These are phyloP conservation scores for Porites cylindrica DNA, from an alignment of 92 coral and sea anemone genomes.

Conservation along the genomic window DNA sequence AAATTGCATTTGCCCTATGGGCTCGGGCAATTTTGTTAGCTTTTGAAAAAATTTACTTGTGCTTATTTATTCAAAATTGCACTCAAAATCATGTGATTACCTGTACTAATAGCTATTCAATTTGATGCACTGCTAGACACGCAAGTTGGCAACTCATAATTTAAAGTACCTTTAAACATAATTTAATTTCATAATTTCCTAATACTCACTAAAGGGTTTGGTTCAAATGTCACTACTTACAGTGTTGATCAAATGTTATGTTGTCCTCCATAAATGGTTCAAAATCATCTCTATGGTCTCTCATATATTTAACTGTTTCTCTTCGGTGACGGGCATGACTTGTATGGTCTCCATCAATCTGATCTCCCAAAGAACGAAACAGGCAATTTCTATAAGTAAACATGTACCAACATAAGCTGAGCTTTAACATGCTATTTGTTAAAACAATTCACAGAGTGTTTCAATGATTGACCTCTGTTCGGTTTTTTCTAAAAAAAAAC, in stretches of 20 bases:
- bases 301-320: constrained; percentile 85
- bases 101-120: no score
- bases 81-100: no score
- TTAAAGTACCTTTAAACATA: no score
- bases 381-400: constrained; percentile 79
- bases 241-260: constrained; percentile 88
- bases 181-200: no score
- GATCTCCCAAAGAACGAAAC: constrained; percentile 97
- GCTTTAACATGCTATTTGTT: no score
- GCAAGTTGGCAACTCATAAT: no score
- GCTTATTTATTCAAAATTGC: no score
- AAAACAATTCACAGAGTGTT: background rate
- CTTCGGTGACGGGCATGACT: constrained; percentile 90
- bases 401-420: background rate
- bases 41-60: no score
- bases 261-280: constrained; percentile 99
- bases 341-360: constrained; percentile 93
- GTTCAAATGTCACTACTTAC: constrained; percentile 55
- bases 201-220: no score
- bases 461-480: background rate
- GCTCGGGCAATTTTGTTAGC: no score
- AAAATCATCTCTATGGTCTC: constrained; percentile 88
- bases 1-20: no score
- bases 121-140: no score
- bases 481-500: background rate